Evolutionary conservation across 2,797 vertebrate species (phyloP).

Genomic region (Pipistrellus pipistrellus): DNA sequence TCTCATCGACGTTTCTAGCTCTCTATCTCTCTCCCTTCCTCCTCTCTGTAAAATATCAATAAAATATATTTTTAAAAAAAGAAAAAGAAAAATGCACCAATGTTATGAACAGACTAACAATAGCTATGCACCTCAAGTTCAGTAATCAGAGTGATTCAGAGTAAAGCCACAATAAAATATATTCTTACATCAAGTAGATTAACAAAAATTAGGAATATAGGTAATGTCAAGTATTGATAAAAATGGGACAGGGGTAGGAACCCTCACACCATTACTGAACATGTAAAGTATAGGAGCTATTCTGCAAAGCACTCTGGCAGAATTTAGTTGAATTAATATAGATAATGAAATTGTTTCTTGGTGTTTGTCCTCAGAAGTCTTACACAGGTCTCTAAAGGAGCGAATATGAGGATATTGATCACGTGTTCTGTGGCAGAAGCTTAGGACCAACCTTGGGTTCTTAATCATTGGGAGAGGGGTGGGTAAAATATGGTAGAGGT

Average conservation of each 20-base stretch:
- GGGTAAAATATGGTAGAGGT: neutral
- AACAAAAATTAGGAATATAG: neutral
- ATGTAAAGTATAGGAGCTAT: neutral
- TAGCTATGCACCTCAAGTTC: neutral
- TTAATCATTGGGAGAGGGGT: neutral
- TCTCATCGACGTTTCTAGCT: too few relatives aligned
- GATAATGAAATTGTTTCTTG: neutral
- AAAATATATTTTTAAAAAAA: too few relatives aligned
- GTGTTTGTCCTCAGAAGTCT: neutral
- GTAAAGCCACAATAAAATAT: constrained; percentile 2
- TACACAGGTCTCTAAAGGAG: neutral
- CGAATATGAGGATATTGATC: neutral
- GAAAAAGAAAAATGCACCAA: constrained; percentile 1
- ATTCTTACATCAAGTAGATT: neutral
- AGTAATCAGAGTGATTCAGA: constrained; percentile 26
- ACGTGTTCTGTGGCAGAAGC: neutral
- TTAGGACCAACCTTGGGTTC: neutral
- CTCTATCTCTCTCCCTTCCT: too few relatives aligned
- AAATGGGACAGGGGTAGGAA: neutral
- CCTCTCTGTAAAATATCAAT: too few relatives aligned
- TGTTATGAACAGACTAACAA: neutral
- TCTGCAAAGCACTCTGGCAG: neutral
- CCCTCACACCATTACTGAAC: neutral
- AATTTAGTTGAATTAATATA: constrained; percentile 4
- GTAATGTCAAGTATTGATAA: neutral